Percentiles rank a stretch among this genome's conserved stretches.
These are phyloP conservation scores for Himalopsyche japonica DNA, from an alignment of 2,888 invertebrate genomes.

Conservation along the genomic window DNA sequence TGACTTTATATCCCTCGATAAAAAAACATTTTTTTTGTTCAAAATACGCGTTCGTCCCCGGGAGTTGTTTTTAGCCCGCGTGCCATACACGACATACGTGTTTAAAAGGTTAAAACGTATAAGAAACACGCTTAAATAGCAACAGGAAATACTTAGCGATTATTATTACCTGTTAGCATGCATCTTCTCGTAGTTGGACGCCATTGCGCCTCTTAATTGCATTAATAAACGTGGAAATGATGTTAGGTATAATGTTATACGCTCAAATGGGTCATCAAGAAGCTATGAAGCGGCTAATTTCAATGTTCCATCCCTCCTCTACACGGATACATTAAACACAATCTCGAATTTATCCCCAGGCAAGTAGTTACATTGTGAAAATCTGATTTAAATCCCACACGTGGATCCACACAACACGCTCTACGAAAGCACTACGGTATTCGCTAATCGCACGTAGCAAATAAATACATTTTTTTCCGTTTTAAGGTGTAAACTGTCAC, in stretches of 20 bases:
- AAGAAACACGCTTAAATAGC: background rate
- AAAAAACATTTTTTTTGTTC: no score
- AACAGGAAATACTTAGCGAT: background rate
- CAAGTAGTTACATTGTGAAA: background rate
- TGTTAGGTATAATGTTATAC: slow-evolving; percentile 3
- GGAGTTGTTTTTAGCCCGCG: no score
- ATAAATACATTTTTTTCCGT: no score
- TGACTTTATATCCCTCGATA: no score
- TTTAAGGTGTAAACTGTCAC: no score
- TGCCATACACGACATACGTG: no score
- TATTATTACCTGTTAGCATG: background rate
- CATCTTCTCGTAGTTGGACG: slow-evolving; percentile 9
- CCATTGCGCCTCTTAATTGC: slow-evolving; percentile 13
- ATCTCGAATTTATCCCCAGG: background rate
- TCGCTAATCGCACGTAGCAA: no score
- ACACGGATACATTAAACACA: background rate
- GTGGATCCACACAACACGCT: no score
- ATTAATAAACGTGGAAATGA: slow-evolving; percentile 17
- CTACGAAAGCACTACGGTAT: no score
- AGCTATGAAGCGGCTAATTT: background rate
- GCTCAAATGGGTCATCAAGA: background rate
- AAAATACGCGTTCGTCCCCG: no score
- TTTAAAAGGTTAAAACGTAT: background rate
- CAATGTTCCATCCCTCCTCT: background rate
- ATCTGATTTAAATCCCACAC: no score